Conservation (phyloP, 2,888 invertebrate species). For the Omphaloscelis lunosa region DNA sequence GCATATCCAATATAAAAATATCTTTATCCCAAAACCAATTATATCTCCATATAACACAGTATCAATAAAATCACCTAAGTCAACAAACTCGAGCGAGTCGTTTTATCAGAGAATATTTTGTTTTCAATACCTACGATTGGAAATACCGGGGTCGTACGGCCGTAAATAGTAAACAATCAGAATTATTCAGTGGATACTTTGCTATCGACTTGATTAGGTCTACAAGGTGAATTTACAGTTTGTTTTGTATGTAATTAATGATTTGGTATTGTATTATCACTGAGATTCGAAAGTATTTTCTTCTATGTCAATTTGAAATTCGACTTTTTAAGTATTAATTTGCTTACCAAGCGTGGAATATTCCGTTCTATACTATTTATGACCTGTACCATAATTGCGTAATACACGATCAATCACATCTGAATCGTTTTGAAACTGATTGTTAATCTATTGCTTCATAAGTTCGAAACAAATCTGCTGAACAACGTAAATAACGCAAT, state of each 20-base stretch:
- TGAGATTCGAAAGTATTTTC: no score
- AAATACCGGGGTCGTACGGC: conserved; percentile 2
- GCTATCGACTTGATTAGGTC: conserved; percentile 33
- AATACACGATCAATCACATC: no score
- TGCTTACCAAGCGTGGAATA: no score
- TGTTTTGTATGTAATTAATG: conserved; percentile 7
- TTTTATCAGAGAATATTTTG: conserved; percentile 37
- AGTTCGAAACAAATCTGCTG: no score
- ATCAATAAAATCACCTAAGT: conserved; percentile 24
- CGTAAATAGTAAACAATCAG: conserved; percentile 46
- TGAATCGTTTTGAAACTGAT: no score
- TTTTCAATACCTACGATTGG: conserved; percentile 24
- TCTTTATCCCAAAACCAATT: background rate
- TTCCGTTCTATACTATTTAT: no score
- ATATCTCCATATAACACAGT: conserved; percentile 3
- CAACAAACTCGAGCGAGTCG: conserved; percentile 26
- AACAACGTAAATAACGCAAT: no score
- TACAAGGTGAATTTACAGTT: conserved; percentile 17
- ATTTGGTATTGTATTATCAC: background rate
- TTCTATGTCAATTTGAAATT: no score
- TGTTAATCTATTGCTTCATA: no score
- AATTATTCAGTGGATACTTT: conserved; percentile 48
- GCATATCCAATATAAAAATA: no score
- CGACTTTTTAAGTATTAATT: no score
- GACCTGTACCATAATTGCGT: no score